Conservation (phyloP, 2,797 vertebrate genomes). For the Perodicticus potto region DNA sequence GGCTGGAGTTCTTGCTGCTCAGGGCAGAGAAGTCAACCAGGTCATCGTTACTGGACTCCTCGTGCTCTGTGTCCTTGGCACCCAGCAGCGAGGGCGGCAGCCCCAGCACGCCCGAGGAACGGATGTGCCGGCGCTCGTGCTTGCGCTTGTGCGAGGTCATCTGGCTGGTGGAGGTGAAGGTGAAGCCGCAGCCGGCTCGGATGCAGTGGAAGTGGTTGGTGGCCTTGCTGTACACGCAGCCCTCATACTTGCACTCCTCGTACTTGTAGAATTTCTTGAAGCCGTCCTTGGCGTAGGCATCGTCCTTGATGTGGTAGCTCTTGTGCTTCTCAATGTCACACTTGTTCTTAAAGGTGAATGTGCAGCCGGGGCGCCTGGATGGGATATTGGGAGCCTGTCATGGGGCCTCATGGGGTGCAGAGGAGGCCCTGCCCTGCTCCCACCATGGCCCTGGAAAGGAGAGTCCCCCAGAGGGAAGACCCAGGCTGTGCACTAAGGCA, state of each 20-base stretch:
- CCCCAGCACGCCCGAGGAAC: conserved; percentile 94
- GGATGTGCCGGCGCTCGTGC: conserved; percentile 97
- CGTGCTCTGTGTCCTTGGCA: conserved; percentile 95
- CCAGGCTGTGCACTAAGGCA: accelerated
- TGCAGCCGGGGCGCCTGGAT: conserved; percentile 95
- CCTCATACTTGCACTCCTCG: conserved; percentile 99
- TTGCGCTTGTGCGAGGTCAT: conserved; percentile 99
- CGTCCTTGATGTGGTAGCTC: conserved; percentile 99
- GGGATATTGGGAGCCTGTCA: conserved; percentile 47
- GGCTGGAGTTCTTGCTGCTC: conserved; percentile 99
- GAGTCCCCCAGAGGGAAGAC: accelerated
- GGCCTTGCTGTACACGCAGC: conserved; percentile 99
- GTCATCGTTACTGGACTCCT: conserved; percentile 99
- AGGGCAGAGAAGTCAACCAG: conserved; percentile 98
- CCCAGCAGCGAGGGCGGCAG: conserved; percentile 93
- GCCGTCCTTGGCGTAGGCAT: conserved; percentile 99
- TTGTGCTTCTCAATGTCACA: conserved; percentile 99
- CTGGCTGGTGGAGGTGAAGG: conserved; percentile 99
- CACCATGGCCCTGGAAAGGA: accelerated
- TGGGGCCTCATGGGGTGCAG: accelerated
- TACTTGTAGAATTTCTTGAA: conserved; percentile 99
- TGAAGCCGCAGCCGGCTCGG: conserved; percentile 98
- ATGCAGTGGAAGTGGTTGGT: conserved; percentile 99
- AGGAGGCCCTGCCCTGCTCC: not conserved
- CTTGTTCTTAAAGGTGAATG: conserved; percentile 99